phyloP scores from a whole-genome alignment of 2,797 vertebrate species.

The Urophycis tenuis region DNA sequence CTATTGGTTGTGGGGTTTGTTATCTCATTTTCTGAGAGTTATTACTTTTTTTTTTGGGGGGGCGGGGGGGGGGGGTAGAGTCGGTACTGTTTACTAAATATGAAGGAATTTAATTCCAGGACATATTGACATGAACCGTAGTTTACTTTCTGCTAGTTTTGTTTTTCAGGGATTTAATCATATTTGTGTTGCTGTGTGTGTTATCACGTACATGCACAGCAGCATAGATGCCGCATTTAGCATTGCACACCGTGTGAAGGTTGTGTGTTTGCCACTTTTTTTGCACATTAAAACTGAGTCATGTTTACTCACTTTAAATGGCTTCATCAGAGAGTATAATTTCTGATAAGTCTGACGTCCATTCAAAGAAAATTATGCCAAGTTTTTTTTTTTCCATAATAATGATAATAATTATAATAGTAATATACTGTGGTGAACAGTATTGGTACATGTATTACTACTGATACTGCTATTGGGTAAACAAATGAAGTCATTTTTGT shows the following conservation, averaged over 20 bases:
- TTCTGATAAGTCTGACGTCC: background rate
- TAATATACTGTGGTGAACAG: conserved; percentile 36
- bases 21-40: conserved; percentile 53
- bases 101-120: conserved; percentile 35
- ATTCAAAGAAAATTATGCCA: background rate
- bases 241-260: conserved; percentile 18
- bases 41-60: conserved; percentile 13
- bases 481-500: conserved; percentile 32
- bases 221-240: conserved; percentile 8
- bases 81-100: conserved; percentile 29
- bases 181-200: background rate
- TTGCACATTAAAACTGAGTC: conserved; percentile 38
- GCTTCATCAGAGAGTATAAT: background rate
- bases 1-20: conserved; percentile 23
- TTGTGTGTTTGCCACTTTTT: conserved; percentile 33
- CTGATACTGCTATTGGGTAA: too few species aligned
- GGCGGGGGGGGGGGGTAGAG: too few species aligned
- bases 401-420: background rate
- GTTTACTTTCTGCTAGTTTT: background rate
- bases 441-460: too few species aligned
- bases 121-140: conserved; percentile 9
- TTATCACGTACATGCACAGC: too few species aligned
- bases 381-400: background rate
- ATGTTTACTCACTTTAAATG: conserved; percentile 16
- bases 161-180: background rate